A percentile compares a stretch with the other conserved stretches of the same genome.
These are phyloP conservation scores for Phyllotreta striolata DNA, from an alignment of 2,888 invertebrate species.

Conservation along the genomic window DNA sequence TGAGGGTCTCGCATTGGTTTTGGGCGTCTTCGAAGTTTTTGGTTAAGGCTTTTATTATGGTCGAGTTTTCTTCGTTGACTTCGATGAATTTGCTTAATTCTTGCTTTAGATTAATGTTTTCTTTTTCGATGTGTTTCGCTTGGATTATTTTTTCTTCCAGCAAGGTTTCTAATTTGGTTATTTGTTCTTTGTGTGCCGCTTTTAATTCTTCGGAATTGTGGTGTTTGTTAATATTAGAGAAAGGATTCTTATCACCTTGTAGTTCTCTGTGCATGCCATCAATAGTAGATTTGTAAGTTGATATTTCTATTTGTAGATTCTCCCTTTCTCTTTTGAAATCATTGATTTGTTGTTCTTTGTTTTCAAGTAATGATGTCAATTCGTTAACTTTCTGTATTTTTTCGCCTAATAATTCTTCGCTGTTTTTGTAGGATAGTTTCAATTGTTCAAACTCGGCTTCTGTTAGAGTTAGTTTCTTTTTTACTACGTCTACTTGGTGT, in stretches of 20 bases:
- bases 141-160: constrained; percentile 48
- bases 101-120: constrained; percentile 44
- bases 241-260: constrained; percentile 47
- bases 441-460: constrained; percentile 52
- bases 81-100: constrained; percentile 47
- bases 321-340: constrained; percentile 43
- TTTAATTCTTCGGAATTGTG: constrained; percentile 51
- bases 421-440: constrained; percentile 48
- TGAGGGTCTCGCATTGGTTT: constrained; percentile 51
- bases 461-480: constrained; percentile 46
- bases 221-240: constrained; percentile 45
- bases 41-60: constrained; percentile 43
- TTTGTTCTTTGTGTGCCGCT: constrained; percentile 48
- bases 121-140: constrained; percentile 44
- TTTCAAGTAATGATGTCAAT: constrained; percentile 38
- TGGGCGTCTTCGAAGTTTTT: constrained; percentile 50
- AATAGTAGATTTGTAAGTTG: constrained; percentile 48
- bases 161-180: constrained; percentile 46
- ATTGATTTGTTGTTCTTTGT: constrained; percentile 43
- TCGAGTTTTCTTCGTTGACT: constrained; percentile 45
- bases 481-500: constrained; percentile 47
- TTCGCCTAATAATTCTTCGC: constrained; percentile 50
- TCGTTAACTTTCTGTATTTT: constrained; percentile 46
- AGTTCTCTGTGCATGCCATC: constrained; percentile 51
- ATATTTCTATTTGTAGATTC: constrained; percentile 49